Base-by-base conservation (phyloP, 1,140 invertebrate genomes). In the Andricus grossulariae region DNA sequence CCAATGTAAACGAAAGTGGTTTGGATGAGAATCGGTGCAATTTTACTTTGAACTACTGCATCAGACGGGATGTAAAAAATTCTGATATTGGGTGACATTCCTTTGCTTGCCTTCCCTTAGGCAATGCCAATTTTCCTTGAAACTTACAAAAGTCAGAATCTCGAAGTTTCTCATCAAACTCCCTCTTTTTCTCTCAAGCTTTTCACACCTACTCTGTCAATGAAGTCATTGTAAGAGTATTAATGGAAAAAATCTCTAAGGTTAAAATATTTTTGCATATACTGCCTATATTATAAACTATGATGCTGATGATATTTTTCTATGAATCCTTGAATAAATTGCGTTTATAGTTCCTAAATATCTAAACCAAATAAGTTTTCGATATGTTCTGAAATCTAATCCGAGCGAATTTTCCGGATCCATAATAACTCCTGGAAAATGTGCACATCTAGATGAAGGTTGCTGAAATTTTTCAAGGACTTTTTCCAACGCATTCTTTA, bases 11-110 rank as follows among this genome's bases (percentile, higher is more conserved):
- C 57, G 57, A 60, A 60, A 25, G 25, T 25, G 57, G 57, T 11
- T 60, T 3, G 11, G 25, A 60, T 13, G 57, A 39, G 25, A 39
- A 60, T 60, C 25, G 19, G 25, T 32, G 21, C 25, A 60, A 60
- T 60, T 60, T 32, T 25, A 60, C 57, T 60, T 45, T 60, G 57
- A 60, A 25, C 55, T 21, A 57, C 13, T 60, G 16, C 57, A 60
- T 32, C 13, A 7, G 21, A 32, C 21, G 12, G 57, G 21, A 15
- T 60, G 11, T 60, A 21, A 12, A 60, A 60, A 60, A 39, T 60
- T 60, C 21, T 15, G 6, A 15, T 32, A 55, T n/a, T 19, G 54
- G 16, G 54, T 55, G 54, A 18, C 16, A 16, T 25, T 32, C 15
- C 15, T 60, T 21, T 39, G 11, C 12, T 60, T 32, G 6, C 15